These are phyloP conservation scores for Epinephelus cyanopodus DNA, from an alignment of 2,113 vertebrate species.

Conservation along the genomic window DNA sequence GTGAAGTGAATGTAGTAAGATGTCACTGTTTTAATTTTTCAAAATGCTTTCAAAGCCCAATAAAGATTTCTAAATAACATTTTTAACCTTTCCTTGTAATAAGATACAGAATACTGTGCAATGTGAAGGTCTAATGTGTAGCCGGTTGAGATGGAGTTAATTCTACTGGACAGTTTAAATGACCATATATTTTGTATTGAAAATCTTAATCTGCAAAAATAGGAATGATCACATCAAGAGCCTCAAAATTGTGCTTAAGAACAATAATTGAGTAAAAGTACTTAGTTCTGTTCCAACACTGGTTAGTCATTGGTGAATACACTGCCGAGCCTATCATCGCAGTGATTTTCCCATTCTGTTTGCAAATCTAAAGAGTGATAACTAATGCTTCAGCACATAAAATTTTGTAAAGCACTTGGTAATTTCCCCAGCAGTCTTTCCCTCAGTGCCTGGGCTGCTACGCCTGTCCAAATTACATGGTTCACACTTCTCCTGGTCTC, in stretches of 20 bases:
- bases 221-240: not conserved
- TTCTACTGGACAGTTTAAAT: not conserved
- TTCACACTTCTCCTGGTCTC: slow-evolving; percentile 39
- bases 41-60: not conserved
- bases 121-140: not conserved
- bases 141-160: too few relatives aligned
- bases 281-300: not conserved
- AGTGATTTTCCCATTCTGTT: slow-evolving; percentile 9
- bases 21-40: not conserved
- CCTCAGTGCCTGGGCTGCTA: slow-evolving; percentile 35
- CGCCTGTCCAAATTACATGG: slow-evolving; percentile 48
- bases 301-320: not conserved
- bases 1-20: too few relatives aligned
- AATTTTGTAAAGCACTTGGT: slow-evolving; percentile 24
- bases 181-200: not conserved
- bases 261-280: not conserved
- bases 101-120: not conserved
- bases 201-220: not conserved
- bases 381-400: not conserved
- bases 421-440: slow-evolving; percentile 55
- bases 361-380: not conserved
- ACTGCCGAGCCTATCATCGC: not conserved
- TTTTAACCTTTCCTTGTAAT: not conserved
- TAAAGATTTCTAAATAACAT: not conserved
- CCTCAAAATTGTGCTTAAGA: not conserved